A percentile compares a stretch with the other conserved stretches of the same genome.
These are phyloP conservation scores for Petroica traversi DNA, from an alignment of 2,113 vertebrate species.

Conservation along the genomic window DNA sequence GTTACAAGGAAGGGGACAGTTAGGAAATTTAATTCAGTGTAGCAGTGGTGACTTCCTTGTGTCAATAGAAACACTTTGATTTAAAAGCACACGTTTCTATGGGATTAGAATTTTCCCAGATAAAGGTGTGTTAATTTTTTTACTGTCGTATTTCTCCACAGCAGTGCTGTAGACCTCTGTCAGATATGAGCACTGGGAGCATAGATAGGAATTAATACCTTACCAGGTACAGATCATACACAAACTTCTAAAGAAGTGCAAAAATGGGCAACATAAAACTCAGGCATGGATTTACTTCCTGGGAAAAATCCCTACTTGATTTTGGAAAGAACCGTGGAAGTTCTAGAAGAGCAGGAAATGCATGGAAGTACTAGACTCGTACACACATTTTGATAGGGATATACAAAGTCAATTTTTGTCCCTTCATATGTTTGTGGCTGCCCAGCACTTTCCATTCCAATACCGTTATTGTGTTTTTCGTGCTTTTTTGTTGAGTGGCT, in stretches of 20 bases:
- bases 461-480: rapidly evolving
- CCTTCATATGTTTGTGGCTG: background rate
- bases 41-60: background rate
- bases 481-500: background rate
- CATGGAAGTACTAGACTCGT: background rate
- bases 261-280: background rate
- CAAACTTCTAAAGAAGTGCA: background rate
- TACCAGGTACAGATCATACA: background rate
- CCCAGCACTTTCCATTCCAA: background rate
- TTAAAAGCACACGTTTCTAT: background rate
- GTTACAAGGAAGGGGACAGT: background rate
- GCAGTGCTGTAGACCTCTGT: constrained; percentile 32
- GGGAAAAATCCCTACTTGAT: background rate
- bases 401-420: background rate
- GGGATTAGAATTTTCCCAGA: background rate
- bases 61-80: background rate
- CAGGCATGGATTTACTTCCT: background rate
- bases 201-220: constrained; percentile 31
- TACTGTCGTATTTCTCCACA: constrained; percentile 28
- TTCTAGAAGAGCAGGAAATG: background rate
- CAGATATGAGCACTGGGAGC: constrained; percentile 13
- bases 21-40: background rate
- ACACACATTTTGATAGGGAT: background rate
- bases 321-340: background rate
- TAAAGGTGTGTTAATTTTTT: constrained; percentile 7